Percentiles rank a stretch among this genome's conserved stretches.
These are phyloP conservation scores for Melanotaenia nigrans DNA, from an alignment of 2,797 vertebrate genomes.

Conservation along the genomic window DNA sequence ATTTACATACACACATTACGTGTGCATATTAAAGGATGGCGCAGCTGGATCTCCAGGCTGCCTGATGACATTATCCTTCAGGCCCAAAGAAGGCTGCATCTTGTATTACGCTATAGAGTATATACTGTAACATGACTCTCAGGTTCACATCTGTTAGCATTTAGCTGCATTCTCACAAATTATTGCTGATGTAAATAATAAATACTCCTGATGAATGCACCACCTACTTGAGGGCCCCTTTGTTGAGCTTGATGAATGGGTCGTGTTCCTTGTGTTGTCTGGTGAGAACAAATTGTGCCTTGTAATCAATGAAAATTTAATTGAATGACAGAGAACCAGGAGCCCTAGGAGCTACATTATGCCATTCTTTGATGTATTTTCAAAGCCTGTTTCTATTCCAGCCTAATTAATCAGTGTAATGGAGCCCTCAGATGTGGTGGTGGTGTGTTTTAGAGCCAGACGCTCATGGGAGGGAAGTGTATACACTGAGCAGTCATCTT, in stretches of 20 bases:
- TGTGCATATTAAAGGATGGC: conserved; percentile 24
- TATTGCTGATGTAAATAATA: conserved; percentile 23
- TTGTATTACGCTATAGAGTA: conserved; percentile 6
- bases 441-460: conserved; percentile 35
- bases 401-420: conserved; percentile 73
- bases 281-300: conserved; percentile 70
- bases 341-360: conserved; percentile 60
- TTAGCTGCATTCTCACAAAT: conserved; percentile 10
- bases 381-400: conserved; percentile 62
- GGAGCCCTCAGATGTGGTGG: conserved; percentile 53
- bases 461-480: conserved; percentile 7
- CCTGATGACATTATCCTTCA: conserved; percentile 63
- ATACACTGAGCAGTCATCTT: conserved; percentile 26
- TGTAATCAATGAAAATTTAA: conserved; percentile 76
- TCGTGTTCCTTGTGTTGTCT: conserved; percentile 39
- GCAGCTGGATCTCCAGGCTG: conserved; percentile 41
- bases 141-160: background rate
- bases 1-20: conserved; percentile 16
- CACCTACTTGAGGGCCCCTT: conserved; percentile 32
- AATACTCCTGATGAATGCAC: conserved; percentile 35
- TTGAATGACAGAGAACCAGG: conserved; percentile 61
- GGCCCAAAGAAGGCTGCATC: conserved; percentile 24
- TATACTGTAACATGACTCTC: background rate
- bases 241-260: conserved; percentile 57
- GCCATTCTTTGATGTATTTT: conserved; percentile 77